A percentile compares a stretch with the other conserved stretches of the same genome.
Evolutionary conservation across 2,888 invertebrate species (phyloP).

Genomic region (Patella depressa): DNA sequence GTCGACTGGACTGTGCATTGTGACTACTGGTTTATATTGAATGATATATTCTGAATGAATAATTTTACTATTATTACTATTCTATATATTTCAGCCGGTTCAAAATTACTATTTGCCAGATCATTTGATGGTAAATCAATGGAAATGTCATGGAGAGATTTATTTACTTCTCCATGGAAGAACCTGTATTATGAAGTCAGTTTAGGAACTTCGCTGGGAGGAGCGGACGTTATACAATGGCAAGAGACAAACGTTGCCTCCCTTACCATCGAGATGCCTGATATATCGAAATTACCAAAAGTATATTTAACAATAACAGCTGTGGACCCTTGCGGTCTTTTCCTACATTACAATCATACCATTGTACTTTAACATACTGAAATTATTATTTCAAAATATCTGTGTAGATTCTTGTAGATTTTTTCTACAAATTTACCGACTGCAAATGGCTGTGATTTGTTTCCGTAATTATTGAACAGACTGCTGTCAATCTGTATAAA

Average conservation of each 20-base stretch:
- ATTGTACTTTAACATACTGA: background rate
- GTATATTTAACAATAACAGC: background rate
- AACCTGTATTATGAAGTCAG: background rate
- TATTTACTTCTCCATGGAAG: background rate
- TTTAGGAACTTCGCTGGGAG: background rate
- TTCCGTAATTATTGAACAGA: too few relatives aligned
- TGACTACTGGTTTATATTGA: too few relatives aligned
- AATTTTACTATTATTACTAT: too few relatives aligned
- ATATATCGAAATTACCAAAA: background rate
- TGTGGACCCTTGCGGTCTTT: background rate
- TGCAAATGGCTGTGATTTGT: too few relatives aligned
- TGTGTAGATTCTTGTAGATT: too few relatives aligned
- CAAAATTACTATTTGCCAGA: background rate
- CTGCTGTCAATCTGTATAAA: too few relatives aligned
- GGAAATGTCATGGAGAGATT: background rate
- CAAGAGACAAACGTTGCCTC: background rate
- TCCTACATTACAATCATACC: background rate
- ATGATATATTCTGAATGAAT: too few relatives aligned
- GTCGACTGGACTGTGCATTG: too few relatives aligned
- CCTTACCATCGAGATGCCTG: background rate
- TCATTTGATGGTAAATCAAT: slow-evolving; percentile 1
- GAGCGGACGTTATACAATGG: background rate
- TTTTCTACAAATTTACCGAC: too few relatives aligned
- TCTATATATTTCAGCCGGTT: background rate
- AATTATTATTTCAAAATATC: too few relatives aligned